Base-by-base conservation (phyloP, 2,888 invertebrate species). In the Ditula angustiorana region DNA sequence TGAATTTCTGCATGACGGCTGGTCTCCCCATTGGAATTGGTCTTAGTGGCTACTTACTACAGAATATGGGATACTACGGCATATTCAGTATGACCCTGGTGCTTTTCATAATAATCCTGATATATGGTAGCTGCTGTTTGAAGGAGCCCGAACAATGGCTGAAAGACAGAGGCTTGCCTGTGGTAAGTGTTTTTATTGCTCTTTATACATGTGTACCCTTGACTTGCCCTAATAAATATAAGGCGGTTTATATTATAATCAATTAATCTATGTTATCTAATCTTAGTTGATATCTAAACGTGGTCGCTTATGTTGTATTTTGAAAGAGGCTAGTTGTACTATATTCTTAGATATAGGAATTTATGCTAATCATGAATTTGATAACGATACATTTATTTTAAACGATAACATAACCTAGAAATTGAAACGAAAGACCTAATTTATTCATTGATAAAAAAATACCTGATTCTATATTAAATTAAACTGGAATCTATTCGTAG, bases 51-150 rank as follows among this genome's bases (percentile, higher is more conserved):
- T 79, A 93, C 8, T 74, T 95, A 46, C 69, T 92, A 23, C 79
- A 83, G 61, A 82, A 72, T 35, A 76, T 92, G 77, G 93, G 93
- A 1, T 93, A 92, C 68, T 93, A 93, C 67, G 90, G 88, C 41
- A 82, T 93, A 65, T 93, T 93, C 68, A 76, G 86, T 0, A 83
- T 86, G 76, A 92, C 92, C 0, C 74, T 83, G 2, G 72, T 72
- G 0, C 68, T 92, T 73, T 89, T 94, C 50, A 73, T 95, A 5
- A 75, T 96, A 44, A 95, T 96, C 41, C 94, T 97, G 56, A 77
- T 94, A 41, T 97, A 97, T 72, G 97, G 97, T 0, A 89, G 95
- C 47, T 94, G 95, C 66, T 94, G 94, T 60, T 93, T 97, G 69
- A 94, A 95, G 62, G 97, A 97, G 76, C 94, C 94, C 13, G 94